Conservation (phyloP, 2,888 invertebrate species). For the Chamaedrilus cognettii region DNA sequence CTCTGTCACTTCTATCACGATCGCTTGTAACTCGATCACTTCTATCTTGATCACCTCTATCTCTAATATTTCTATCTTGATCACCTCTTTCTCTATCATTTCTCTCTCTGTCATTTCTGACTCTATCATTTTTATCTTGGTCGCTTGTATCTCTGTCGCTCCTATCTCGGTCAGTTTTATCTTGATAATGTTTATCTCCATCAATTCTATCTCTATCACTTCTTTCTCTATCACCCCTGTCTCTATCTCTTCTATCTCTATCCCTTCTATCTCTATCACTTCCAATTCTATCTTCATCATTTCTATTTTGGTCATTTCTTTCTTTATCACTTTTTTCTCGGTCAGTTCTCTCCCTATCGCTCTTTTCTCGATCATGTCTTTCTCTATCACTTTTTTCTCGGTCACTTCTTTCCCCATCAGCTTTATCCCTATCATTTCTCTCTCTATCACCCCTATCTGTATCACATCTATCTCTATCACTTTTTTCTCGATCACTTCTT, state of each 20-base stretch:
- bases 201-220: not conserved
- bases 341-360: not conserved
- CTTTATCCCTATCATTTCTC: not conserved
- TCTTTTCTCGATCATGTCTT: not conserved
- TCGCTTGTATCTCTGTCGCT: too few species aligned
- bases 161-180: too few species aligned
- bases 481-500: too few species aligned
- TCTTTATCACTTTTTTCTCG: not conserved
- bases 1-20: too few species aligned
- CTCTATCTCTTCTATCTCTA: not conserved
- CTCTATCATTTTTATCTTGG: too few species aligned
- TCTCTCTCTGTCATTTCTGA: too few species aligned
- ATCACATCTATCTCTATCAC: too few species aligned
- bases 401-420: not conserved
- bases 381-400: not conserved
- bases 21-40: too few species aligned
- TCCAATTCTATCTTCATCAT: not conserved
- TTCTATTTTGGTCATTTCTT: not conserved
- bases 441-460: not conserved
- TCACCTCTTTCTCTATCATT: too few species aligned
- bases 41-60: too few species aligned
- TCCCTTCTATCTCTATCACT: not conserved
- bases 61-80: too few species aligned
- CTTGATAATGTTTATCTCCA: too few species aligned
- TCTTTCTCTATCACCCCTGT: slow-evolving; percentile 3